Conservation (phyloP, 2,113 vertebrate genomes). For the Chloropsis hardwickii region DNA sequence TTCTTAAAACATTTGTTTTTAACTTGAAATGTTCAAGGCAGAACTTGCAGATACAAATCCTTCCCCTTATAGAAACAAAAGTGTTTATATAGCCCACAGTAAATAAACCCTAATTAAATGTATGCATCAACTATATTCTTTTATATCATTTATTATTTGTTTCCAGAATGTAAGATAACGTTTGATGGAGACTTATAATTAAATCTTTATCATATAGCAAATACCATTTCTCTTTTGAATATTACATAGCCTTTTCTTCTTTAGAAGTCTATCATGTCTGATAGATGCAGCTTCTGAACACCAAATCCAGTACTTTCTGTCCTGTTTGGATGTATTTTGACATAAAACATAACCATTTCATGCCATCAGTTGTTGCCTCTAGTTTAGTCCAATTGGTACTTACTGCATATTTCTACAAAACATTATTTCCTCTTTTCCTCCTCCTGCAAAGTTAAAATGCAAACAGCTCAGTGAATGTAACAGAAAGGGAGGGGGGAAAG, state of each 20-base stretch:
- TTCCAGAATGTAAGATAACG: background rate
- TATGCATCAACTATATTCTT: conserved; percentile 12
- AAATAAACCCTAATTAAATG: conserved; percentile 64
- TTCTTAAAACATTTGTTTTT: conserved; percentile 71
- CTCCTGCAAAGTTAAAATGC: background rate
- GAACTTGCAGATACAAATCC: conserved; percentile 47
- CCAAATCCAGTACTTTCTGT: conserved; percentile 17
- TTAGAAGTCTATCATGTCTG: background rate
- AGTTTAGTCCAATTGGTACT: background rate
- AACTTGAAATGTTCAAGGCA: conserved; percentile 57
- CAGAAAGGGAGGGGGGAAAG: background rate
- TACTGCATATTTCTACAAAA: background rate
- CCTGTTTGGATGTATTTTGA: conserved; percentile 23
- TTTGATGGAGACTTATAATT: background rate
- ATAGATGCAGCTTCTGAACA: background rate
- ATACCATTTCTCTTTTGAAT: background rate
- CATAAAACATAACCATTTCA: background rate
- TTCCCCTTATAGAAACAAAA: conserved; percentile 31
- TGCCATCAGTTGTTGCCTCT: background rate
- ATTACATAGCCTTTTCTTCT: background rate
- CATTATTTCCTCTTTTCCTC: background rate
- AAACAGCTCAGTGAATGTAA: background rate
- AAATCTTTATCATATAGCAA: background rate
- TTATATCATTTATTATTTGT: background rate
- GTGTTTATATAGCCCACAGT: conserved; percentile 30